phyloP scores from a whole-genome alignment of 92 coral and sea anemone genomes.

The Phymanthus crucifer region DNA sequence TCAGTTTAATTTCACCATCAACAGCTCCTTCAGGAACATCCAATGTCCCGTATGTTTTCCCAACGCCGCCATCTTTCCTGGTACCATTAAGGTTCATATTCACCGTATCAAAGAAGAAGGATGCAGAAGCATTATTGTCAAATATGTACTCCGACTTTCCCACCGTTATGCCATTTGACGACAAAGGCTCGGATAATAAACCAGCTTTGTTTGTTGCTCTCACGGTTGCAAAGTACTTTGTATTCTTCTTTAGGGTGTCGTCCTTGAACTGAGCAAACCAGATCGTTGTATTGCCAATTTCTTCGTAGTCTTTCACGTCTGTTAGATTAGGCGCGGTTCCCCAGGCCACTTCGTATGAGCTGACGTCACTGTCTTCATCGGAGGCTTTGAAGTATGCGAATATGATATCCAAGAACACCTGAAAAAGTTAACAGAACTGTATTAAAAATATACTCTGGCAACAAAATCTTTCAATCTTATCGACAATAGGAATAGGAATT shows the following conservation, averaged over 20 bases:
- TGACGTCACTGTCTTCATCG: slow-evolving; percentile 88
- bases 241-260: slow-evolving; percentile 59
- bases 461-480: background rate
- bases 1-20: slow-evolving; percentile 75
- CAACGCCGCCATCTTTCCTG: slow-evolving; percentile 88
- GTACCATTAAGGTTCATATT: slow-evolving; percentile 78
- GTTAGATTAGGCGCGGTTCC: slow-evolving; percentile 84
- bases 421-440: background rate
- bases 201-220: slow-evolving; percentile 93
- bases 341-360: slow-evolving; percentile 97
- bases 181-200: slow-evolving; percentile 67
- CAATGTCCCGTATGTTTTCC: slow-evolving; percentile 92
- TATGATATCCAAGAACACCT: slow-evolving; percentile 82
- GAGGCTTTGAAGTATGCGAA: slow-evolving; percentile 82
- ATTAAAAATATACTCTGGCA: background rate
- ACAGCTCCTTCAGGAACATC: slow-evolving; percentile 94
- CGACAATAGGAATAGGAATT: too few relatives aligned
- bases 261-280: slow-evolving; percentile 91
- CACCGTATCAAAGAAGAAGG: slow-evolving; percentile 98
- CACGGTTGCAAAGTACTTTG: slow-evolving; percentile 81
- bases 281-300: slow-evolving; percentile 85
- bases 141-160: slow-evolving; percentile 94
- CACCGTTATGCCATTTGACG: slow-evolving; percentile 90
- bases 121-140: slow-evolving; percentile 76
- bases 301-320: slow-evolving; percentile 75